These are phyloP conservation scores for Gryllus longicercus DNA, from an alignment of 2,888 invertebrate genomes.

Conservation along the genomic window DNA sequence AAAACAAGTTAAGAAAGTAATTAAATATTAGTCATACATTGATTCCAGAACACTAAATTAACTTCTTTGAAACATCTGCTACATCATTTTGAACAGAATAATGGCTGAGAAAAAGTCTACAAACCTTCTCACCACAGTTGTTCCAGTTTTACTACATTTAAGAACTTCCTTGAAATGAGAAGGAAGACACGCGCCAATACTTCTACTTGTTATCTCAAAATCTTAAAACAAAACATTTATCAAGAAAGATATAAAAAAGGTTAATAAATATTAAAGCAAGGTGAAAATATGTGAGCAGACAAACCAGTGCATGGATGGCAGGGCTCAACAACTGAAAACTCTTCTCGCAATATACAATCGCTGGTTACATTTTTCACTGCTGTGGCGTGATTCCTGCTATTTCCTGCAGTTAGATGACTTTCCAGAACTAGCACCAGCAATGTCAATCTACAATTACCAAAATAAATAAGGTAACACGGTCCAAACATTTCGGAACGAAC, in stretches of 20 bases:
- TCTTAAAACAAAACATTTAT: conserved; percentile 49
- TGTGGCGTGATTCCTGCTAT: conserved; percentile 60
- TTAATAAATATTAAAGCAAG: neutral
- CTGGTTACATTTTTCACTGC: conserved; percentile 64
- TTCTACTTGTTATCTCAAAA: conserved; percentile 78
- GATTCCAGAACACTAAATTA: conserved; percentile 21
- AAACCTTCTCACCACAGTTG: conserved; percentile 64
- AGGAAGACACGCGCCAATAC: conserved; percentile 75
- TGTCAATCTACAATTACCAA: conserved; percentile 62
- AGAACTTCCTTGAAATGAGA: conserved; percentile 81
- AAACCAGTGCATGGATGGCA: conserved; percentile 82
- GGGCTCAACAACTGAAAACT: conserved; percentile 67
- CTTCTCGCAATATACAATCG: conserved; percentile 67
- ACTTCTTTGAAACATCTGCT: neutral
- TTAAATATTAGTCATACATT: conserved; percentile 27
- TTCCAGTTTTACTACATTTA: conserved; percentile 70
- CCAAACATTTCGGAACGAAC: too few relatives aligned
- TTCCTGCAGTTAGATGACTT: conserved; percentile 66
- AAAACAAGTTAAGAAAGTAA: conserved; percentile 29
- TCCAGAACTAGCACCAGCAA: conserved; percentile 77
- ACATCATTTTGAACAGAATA: neutral
- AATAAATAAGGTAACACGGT: too few relatives aligned
- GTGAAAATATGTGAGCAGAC: conserved; percentile 4
- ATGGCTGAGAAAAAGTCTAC: neutral
- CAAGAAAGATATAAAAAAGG: too few relatives aligned